Conservation (phyloP, 2,888 invertebrate genomes). For the Chelonus formosanus region DNA sequence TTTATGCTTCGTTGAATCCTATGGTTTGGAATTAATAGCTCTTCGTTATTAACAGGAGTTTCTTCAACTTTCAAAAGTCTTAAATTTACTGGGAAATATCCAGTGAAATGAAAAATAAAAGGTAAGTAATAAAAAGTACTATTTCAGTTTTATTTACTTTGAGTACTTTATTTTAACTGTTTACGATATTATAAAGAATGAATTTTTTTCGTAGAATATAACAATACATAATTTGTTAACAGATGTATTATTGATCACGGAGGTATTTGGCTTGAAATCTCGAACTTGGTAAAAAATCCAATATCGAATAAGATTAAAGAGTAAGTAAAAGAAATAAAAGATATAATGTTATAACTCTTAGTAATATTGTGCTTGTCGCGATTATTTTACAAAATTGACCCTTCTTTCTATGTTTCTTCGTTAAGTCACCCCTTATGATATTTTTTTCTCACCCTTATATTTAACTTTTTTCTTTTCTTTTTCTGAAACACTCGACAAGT, state of each 20-base stretch:
- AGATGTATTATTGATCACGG: too few species aligned
- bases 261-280: neutral
- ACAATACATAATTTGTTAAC: too few species aligned
- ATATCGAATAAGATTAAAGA: neutral
- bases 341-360: constrained; percentile 41
- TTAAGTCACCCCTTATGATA: constrained; percentile 39
- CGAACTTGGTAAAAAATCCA: neutral
- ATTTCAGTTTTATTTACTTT: neutral
- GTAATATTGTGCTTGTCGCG: constrained; percentile 33
- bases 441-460: constrained; percentile 10
- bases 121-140: constrained; percentile 2
- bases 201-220: too few species aligned
- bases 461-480: constrained; percentile 17
- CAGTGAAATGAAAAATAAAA: constrained; percentile 15
- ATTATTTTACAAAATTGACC: constrained; percentile 33
- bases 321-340: neutral
- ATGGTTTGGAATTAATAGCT: constrained; percentile 61
- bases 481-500: neutral
- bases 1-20: constrained; percentile 56
- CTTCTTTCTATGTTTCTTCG: constrained; percentile 49
- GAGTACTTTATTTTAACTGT: too few species aligned
- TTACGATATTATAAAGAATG: too few species aligned
- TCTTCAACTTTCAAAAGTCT: constrained; percentile 41
- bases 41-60: constrained; percentile 61
- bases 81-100: constrained; percentile 23